Conservation (phyloP, 2,113 vertebrate genomes). For the Piprites chloris region DNA sequence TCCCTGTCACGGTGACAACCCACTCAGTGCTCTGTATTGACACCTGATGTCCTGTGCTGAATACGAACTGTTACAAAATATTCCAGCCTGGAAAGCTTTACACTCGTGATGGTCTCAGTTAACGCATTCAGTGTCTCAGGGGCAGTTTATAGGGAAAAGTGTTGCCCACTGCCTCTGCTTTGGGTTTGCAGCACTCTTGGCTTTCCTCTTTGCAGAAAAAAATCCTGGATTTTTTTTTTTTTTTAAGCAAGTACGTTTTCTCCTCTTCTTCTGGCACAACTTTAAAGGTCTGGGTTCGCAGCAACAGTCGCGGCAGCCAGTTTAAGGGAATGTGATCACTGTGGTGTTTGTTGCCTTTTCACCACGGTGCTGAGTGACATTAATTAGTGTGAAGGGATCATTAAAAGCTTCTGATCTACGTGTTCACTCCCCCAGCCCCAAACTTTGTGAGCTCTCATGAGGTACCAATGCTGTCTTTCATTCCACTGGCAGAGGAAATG, state of each 20-base stretch:
- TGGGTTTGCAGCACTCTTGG: neutral
- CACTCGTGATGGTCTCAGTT: neutral
- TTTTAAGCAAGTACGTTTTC: neutral
- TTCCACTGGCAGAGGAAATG: neutral
- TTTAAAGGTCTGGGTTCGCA: neutral
- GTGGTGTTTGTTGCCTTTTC: neutral
- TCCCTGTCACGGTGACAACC: neutral
- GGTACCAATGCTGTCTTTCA: neutral
- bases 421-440: neutral
- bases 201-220: neutral
- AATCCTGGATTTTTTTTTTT: neutral
- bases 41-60: neutral
- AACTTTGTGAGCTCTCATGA: neutral
- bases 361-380: neutral
- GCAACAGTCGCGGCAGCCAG: neutral
- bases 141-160: neutral
- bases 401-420: neutral
- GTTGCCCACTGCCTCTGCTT: neutral
- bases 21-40: neutral
- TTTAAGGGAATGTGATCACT: neutral
- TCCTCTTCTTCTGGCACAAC: neutral
- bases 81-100: neutral
- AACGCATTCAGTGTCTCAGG: too few relatives aligned
- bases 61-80: neutral
- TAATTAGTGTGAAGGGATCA: neutral